Percentiles rank a stretch among this genome's conserved stretches.
These are phyloP conservation scores for Muscicapa comitata DNA, from an alignment of 2,797 vertebrate species.

Conservation along the genomic window DNA sequence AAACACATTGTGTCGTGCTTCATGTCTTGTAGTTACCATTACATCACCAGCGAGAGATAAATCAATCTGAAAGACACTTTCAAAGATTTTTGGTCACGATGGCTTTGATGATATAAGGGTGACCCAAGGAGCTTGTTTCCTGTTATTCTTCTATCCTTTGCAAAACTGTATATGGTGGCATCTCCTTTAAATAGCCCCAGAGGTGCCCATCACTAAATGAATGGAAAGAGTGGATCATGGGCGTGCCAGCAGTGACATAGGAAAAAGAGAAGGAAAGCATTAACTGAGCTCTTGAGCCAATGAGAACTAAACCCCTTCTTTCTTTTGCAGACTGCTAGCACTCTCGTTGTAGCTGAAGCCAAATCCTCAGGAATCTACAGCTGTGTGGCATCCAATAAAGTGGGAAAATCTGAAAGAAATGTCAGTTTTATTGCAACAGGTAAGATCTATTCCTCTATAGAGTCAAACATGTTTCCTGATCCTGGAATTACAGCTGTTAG, in stretches of 20 bases:
- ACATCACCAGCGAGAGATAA: constrained; percentile 31
- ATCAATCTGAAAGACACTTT: constrained; percentile 14
- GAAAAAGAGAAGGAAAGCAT: neutral
- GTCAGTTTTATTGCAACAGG: constrained; percentile 91
- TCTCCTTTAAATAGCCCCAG: constrained; percentile 43
- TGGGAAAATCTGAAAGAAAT: constrained; percentile 83
- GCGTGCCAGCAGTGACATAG: neutral
- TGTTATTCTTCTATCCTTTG: constrained; percentile 62
- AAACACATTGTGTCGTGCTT: neutral
- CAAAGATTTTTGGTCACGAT: constrained; percentile 31
- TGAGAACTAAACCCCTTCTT: constrained; percentile 43
- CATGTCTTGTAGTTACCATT: neutral
- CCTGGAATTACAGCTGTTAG: neutral
- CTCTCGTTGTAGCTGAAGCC: constrained; percentile 86
- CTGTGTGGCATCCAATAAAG: constrained; percentile 87
- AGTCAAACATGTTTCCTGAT: neutral
- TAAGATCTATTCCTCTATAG: constrained; percentile 61
- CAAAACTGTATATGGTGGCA: neutral
- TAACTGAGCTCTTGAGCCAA: neutral
- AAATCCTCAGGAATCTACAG: constrained; percentile 89
- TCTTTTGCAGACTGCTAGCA: constrained; percentile 84
- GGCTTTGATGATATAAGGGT: neutral
- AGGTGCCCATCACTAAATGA: constrained; percentile 1
- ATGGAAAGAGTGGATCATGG: constrained; percentile 45
- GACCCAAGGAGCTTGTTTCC: constrained; percentile 58